Base-by-base conservation (phyloP, 2,113 vertebrate genomes). In the Herpetotheres cachinnans region DNA sequence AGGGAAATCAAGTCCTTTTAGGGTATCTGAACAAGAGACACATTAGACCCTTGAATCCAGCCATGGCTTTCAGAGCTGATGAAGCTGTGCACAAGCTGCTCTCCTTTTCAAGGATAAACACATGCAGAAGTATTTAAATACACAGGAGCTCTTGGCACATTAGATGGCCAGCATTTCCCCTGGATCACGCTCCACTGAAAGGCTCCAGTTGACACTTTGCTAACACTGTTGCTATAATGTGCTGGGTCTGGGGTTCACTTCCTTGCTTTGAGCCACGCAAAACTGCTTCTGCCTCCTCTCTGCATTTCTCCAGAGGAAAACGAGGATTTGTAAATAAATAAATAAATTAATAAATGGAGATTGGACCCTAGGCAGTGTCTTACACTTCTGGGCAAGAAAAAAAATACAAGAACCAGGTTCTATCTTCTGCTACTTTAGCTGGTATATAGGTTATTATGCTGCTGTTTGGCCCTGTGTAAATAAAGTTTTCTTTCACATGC, bases 161-260 rank as follows among this genome's bases (percentile, higher is more conserved):
- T 5, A 76, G 16, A 5, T 46, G 54, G 25, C 20, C 74, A 38
- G 34, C 11, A 42, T 62, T 72, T 72, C 30, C 50, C 46, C 7
- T 0, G 62, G 49, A 80, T 19, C 21, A 74, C 0, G 0, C 8
- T 67, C 29, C 8, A 2, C 2, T 24, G 52, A 76, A 93, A 82
- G 25, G n/a, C 49, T 86, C 30, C 78, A 70, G 73, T 2, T 87
- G 72, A 54, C 27, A 90, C 30, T 30, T 84, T 82, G 29, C 44
- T 82, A 85, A 74, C 52, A 27, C 8, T 44, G 20, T 22, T 70
- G 58, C 5, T 65, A 4, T 69, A 42, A 62, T 66, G 94, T 88
- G 22, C 58, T 80, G 16, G 11, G 15, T 42, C 32, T 88, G 32
- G 32, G 10, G 16, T 50, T 91, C 11, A 2, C 25, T 69, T 65